A percentile compares a stretch with the other conserved stretches of the same genome.
Conservation (phyloP, 2,888 invertebrate species). For the Ophion ellenae region DNA sequence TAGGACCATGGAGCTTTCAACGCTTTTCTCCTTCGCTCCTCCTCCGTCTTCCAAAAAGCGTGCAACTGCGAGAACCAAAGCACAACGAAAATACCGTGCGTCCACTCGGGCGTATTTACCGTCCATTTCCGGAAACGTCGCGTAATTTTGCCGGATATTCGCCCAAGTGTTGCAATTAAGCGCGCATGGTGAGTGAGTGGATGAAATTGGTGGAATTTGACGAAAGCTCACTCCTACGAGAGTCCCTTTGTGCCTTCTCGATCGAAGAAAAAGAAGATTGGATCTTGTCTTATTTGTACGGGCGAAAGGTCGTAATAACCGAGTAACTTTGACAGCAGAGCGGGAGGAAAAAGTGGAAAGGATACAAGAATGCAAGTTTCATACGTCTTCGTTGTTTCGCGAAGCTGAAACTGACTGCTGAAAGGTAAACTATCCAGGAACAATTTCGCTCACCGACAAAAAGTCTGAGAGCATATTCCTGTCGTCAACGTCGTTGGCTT, state of each 20-base stretch:
- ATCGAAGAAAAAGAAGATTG: background rate
- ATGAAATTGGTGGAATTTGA: too few species aligned
- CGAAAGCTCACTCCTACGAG: too few species aligned
- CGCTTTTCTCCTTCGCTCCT: background rate
- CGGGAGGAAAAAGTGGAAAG: conserved; percentile 16
- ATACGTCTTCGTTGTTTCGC: conserved; percentile 37
- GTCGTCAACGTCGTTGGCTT: conserved; percentile 77
- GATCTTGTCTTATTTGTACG: background rate
- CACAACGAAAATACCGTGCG: too few species aligned
- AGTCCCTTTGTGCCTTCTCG: too few species aligned
- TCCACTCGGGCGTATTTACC: too few species aligned
- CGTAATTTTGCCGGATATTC: too few species aligned
- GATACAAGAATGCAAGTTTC: conserved; percentile 30
- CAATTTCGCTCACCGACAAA: conserved; percentile 62
- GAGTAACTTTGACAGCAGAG: conserved; percentile 19
- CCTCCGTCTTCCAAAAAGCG: too few species aligned
- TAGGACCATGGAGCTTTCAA: conserved; percentile 35
- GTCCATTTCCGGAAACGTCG: too few species aligned
- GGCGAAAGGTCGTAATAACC: background rate
- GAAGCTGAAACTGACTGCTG: conserved; percentile 42
- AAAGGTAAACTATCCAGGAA: conserved; percentile 60
- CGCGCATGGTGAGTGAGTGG: too few species aligned
- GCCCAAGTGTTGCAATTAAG: too few species aligned
- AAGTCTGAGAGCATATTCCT: conserved; percentile 79
- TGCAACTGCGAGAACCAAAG: too few species aligned